Evolutionary conservation across 2,888 invertebrate species (phyloP).

Genomic region (Formica aserva): DNA sequence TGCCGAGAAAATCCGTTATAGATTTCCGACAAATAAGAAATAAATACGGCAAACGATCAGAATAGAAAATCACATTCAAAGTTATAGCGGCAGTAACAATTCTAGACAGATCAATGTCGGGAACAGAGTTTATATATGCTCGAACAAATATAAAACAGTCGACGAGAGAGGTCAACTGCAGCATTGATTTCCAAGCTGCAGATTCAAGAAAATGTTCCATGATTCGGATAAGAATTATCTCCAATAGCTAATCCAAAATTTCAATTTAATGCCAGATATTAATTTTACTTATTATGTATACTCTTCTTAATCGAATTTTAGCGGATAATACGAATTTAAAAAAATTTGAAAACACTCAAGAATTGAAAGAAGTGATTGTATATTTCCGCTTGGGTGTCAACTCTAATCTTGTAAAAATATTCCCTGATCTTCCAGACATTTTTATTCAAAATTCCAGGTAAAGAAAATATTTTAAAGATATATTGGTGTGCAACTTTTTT

Average conservation of each 20-base stretch:
- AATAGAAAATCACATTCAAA: neutral
- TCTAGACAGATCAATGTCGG: neutral
- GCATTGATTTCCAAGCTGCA: neutral
- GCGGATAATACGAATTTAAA: neutral
- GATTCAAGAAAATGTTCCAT: neutral
- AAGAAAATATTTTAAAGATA: no score
- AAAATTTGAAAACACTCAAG: neutral
- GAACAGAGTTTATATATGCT: neutral
- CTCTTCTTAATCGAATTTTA: neutral
- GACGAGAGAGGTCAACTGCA: neutral
- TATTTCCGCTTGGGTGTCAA: no score
- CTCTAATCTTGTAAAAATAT: no score
- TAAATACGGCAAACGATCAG: constrained; percentile 8
- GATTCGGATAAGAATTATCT: neutral
- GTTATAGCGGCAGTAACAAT: neutral
- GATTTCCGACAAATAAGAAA: constrained; percentile 20
- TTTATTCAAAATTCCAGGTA: no score
- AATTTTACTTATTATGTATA: neutral
- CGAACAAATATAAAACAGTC: constrained; percentile 1
- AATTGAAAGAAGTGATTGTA: no score
- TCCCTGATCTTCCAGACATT: no score
- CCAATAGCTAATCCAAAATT: neutral
- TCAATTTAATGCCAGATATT: neutral
- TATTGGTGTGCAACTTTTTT: no score
- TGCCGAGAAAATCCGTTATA: neutral